Conservation (phyloP, 2,113 vertebrate genomes). For the Nerophis lumbriciformis region DNA sequence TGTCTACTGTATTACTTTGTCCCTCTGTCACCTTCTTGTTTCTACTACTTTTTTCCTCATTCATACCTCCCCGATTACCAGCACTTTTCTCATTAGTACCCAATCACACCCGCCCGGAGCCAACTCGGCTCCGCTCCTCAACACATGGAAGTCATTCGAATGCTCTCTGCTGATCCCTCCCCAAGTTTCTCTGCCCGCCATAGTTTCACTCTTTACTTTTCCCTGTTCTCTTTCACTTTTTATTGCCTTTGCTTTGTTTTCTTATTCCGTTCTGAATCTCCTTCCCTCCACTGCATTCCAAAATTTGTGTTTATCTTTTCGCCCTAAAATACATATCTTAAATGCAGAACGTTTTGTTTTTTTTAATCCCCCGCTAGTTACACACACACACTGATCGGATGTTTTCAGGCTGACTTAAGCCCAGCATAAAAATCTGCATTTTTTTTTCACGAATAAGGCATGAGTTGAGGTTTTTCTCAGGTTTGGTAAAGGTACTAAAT, state of each 20-base stretch:
- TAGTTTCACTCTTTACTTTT: constrained; percentile 38
- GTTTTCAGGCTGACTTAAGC: neutral
- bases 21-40: constrained; percentile 21
- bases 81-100: constrained; percentile 73
- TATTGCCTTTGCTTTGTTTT: constrained; percentile 1
- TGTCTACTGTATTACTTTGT: constrained; percentile 17
- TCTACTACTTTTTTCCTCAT: constrained; percentile 21
- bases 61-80: constrained; percentile 65
- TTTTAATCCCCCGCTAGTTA: neutral
- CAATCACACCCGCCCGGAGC: constrained; percentile 70
- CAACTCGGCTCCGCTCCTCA: constrained; percentile 52
- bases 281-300: constrained; percentile 1
- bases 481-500: neutral
- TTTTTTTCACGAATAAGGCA: neutral
- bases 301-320: neutral
- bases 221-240: constrained; percentile 16
- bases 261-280: neutral
- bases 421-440: neutral
- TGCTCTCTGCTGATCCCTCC: constrained; percentile 43
- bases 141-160: constrained; percentile 78
- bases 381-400: neutral
- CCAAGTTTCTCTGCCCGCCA: constrained; percentile 42
- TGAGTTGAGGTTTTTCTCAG: neutral
- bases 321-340: neutral
- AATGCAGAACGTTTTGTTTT: no score